phyloP scores from a whole-genome alignment of 1,140 invertebrate species.

The Aphelinus atriplicis region DNA sequence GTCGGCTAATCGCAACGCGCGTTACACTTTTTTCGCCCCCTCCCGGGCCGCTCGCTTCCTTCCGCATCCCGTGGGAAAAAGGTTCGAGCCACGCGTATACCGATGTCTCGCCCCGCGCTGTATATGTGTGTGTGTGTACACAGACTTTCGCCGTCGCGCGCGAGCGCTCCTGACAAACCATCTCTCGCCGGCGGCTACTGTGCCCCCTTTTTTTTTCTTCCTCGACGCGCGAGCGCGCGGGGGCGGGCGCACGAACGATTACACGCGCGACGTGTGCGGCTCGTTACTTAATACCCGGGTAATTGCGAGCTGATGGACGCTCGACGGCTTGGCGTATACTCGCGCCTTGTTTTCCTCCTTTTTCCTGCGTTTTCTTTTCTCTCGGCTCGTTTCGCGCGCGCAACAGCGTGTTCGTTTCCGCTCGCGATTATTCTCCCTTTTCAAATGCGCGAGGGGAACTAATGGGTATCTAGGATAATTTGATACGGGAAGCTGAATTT shows the following conservation, averaged over 20 bases:
- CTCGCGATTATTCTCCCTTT: neutral
- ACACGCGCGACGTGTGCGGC: neutral
- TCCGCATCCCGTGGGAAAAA: neutral
- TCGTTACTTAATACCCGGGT: neutral
- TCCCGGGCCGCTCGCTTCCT: neutral
- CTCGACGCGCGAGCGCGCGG: neutral
- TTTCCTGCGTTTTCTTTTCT: too few relatives aligned
- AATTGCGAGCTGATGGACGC: neutral
- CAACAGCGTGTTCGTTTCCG: neutral
- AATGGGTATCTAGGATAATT: too few relatives aligned
- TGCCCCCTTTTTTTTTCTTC: neutral
- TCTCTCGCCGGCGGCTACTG: too few relatives aligned
- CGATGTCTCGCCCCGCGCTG: too few relatives aligned
- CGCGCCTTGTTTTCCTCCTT: neutral
- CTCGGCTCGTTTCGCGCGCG: too few relatives aligned
- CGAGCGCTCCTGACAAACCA: too few relatives aligned
- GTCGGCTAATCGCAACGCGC: too few relatives aligned
- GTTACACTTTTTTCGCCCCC: too few relatives aligned
- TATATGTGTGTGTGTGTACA: too few relatives aligned
- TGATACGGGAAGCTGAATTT: too few relatives aligned
- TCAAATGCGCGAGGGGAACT: neutral
- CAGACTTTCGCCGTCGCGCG: too few relatives aligned
- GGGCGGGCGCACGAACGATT: neutral
- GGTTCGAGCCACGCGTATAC: too few relatives aligned
- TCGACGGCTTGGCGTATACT: neutral